These are phyloP conservation scores for Xyliphius kryptos DNA, from an alignment of 2,113 vertebrate species.

Conservation along the genomic window DNA sequence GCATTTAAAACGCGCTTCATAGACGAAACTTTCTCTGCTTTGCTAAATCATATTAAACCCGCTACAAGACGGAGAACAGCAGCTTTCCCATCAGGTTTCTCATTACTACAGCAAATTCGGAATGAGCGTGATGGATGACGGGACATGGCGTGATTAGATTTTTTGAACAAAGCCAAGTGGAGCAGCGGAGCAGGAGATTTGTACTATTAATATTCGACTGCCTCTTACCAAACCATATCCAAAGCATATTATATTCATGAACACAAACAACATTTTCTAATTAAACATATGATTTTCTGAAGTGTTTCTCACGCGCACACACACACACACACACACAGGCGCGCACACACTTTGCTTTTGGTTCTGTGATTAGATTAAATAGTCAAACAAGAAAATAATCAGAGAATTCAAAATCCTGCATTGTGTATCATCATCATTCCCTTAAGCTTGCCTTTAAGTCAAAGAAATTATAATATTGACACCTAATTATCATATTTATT, in stretches of 20 bases:
- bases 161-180: slow-evolving; percentile 27
- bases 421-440: not conserved
- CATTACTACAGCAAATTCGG: slow-evolving; percentile 24
- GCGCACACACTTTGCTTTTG: not conserved
- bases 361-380: not conserved
- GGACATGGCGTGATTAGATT: slow-evolving; percentile 31
- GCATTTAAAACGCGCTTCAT: slow-evolving; percentile 6
- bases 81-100: slow-evolving; percentile 17
- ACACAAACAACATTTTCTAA: slow-evolving; percentile 15
- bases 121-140: slow-evolving; percentile 28
- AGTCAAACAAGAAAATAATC: not conserved
- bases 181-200: slow-evolving; percentile 25
- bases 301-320: not conserved
- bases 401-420: not conserved
- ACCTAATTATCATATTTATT: not conserved
- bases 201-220: slow-evolving; percentile 34
- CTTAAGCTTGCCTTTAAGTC: not conserved
- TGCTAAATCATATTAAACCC: slow-evolving; percentile 26
- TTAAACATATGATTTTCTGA: slow-evolving; percentile 2
- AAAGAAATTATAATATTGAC: not conserved
- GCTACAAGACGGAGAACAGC: slow-evolving; percentile 6
- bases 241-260: slow-evolving; percentile 19
- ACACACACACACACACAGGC: slow-evolving; percentile 9
- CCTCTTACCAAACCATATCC: slow-evolving; percentile 13
- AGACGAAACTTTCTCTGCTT: slow-evolving; percentile 19